phyloP scores from a whole-genome alignment of 2,888 invertebrate species.

The Leptopilina syphax region DNA sequence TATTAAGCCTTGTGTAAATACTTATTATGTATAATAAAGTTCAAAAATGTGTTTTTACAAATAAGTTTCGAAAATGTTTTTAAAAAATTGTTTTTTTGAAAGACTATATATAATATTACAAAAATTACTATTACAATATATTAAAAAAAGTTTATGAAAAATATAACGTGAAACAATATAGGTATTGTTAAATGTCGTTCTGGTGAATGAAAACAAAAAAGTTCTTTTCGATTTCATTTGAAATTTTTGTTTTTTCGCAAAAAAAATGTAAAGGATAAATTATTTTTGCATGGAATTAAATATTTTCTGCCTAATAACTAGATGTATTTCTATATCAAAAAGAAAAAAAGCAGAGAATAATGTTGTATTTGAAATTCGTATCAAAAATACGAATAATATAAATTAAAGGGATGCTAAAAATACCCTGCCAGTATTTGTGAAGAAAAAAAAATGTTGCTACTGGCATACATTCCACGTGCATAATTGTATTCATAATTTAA shows the following conservation, averaged over 20 bases:
- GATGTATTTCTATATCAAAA: constrained; percentile 29
- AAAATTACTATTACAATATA: constrained; percentile 18
- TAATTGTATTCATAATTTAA: constrained; percentile 54
- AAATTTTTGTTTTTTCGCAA: constrained; percentile 35
- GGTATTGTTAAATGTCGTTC: too few species aligned
- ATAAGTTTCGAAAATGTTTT: constrained; percentile 43
- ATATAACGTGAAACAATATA: too few species aligned
- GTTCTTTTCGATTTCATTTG: constrained; percentile 16
- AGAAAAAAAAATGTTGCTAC: constrained; percentile 10
- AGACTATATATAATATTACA: constrained; percentile 30
- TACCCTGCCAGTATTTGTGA: constrained; percentile 51
- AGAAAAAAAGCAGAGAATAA: neutral
- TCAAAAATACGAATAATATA: constrained; percentile 38
- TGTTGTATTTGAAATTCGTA: constrained; percentile 12
- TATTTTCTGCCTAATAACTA: constrained; percentile 34
- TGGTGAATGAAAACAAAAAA: constrained; percentile 5
- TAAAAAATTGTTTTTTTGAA: constrained; percentile 37
- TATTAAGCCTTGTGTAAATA: neutral
- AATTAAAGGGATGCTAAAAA: constrained; percentile 33
- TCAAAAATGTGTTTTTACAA: constrained; percentile 13
- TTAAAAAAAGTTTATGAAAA: constrained; percentile 36
- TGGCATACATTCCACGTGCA: constrained; percentile 49
- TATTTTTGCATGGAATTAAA: constrained; percentile 43
- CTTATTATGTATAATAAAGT: neutral
- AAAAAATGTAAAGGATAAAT: constrained; percentile 29